Base-by-base conservation (phyloP, 1,140 invertebrate species). In the Aporrectodea caliginosa region DNA sequence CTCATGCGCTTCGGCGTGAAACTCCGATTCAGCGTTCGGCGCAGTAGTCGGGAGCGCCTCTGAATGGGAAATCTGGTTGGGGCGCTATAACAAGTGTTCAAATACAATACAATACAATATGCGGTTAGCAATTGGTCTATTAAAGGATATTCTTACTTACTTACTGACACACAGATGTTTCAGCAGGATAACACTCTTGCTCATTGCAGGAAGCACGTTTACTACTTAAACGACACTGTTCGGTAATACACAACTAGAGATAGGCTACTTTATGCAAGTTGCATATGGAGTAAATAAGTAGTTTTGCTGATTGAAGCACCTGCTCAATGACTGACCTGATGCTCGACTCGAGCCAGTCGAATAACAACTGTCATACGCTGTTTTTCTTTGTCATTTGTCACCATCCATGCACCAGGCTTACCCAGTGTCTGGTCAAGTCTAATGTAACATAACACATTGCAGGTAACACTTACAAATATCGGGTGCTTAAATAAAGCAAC, bases 351-450 rank as follows among this genome's bases (percentile, higher is more conserved):
- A 85, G 93, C 92, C 32, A 94, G 87, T 78, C 93, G 89, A n/a
- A 92, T 92, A 70, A 93, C 92, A 81, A 94, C 92, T n/a, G 93
- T 93, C 91, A 93, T 27, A 22, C 71, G 93, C 12, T 92, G 92
- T 85, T 92, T 92, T 2, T 92, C 89, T 84, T 93, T 92, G 71
- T 92, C 72, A 16, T 79, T 58, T 0, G 72, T 32, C 1, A 75
- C 73, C 78, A 74, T 71, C 43, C 43, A 58, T 6, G 43, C 6
- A 22, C 72, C 72, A 1, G 78, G 78, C 35, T 79, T 79, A 27
- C 78, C 78, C 43, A 79, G 29, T 1, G 78, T 79, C 33, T 79
- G 78, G 43, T 79, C 78, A 29, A 79, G 35, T 68, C 78, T 58
- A 12, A 58, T n/a, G n/a, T n/a, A n/a, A n/a, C n/a, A n/a, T n/a